Evolutionary conservation across 2,797 vertebrate species (phyloP).

Genomic region (Nyctalus aviator): DNA sequence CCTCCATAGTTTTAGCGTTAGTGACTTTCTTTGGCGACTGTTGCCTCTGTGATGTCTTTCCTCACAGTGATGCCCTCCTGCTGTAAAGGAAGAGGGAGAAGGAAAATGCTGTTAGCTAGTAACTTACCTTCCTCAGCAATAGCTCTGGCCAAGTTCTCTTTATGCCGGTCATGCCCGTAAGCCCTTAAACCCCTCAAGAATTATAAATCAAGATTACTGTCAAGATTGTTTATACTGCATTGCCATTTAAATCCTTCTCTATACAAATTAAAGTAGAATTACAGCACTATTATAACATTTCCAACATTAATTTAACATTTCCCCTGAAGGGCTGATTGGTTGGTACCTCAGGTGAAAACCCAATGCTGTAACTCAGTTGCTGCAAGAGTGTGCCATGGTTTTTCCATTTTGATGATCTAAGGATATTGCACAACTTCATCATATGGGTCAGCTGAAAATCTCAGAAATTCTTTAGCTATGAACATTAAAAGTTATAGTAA

Average conservation of each 20-base stretch:
- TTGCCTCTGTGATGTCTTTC: background rate
- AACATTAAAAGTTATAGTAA: conserved; percentile 79
- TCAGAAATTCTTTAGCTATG: conserved; percentile 78
- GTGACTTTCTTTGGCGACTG: conserved; percentile 36
- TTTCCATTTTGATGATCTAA: conserved; percentile 54
- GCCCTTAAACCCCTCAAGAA: background rate
- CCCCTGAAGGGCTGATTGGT: background rate
- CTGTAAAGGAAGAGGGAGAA: background rate
- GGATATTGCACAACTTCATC: conserved; percentile 65
- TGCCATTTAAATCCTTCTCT: background rate
- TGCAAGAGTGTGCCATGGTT: background rate
- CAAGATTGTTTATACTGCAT: conserved; percentile 42
- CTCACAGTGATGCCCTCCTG: background rate
- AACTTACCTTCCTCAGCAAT: conserved; percentile 1
- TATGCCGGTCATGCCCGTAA: background rate
- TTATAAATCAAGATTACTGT: conserved; percentile 29
- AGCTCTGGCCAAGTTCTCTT: background rate
- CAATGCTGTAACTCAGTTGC: background rate
- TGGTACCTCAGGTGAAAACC: conserved; percentile 21
- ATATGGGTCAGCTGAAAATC: conserved; percentile 75
- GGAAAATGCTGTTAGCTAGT: background rate
- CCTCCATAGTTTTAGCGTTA: background rate
- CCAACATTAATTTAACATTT: background rate
- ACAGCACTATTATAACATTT: background rate
- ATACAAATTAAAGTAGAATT: conserved; percentile 51